Evolutionary conservation across 2,888 invertebrate species (phyloP).

Genomic region (Acleris laterana): DNA sequence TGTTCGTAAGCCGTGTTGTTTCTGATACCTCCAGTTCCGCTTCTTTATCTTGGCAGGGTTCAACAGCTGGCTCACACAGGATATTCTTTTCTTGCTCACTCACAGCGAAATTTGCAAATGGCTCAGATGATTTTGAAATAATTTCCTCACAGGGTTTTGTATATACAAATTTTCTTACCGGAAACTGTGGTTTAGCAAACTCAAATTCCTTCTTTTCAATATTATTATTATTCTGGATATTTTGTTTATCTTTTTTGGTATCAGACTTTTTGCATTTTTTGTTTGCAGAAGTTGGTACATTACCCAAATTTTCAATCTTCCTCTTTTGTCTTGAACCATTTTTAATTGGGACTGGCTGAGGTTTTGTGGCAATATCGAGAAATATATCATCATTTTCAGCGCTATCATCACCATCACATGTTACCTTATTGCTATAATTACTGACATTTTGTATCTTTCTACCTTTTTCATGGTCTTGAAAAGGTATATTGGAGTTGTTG

Average conservation of each 20-base stretch:
- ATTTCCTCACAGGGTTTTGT: conserved; percentile 23
- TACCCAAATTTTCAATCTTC: conserved; percentile 35
- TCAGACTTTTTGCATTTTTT: conserved; percentile 53
- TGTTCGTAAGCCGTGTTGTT: conserved; percentile 41
- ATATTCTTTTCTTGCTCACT: conserved; percentile 40
- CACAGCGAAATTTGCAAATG: conserved; percentile 33
- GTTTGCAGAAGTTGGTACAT: conserved; percentile 43
- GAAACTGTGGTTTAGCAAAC: conserved; percentile 62
- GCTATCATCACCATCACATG: conserved; percentile 31
- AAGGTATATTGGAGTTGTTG: conserved; percentile 49
- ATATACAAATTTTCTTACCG: conserved; percentile 49
- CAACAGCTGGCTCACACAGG: background rate
- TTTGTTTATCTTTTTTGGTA: conserved; percentile 38
- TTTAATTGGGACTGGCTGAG: conserved; percentile 12
- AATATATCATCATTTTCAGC: conserved; percentile 55
- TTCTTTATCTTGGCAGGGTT: conserved; percentile 24
- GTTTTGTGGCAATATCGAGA: conserved; percentile 41
- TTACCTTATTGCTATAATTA: conserved; percentile 26
- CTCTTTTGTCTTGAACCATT: conserved; percentile 40
- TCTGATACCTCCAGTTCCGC: conserved; percentile 36
- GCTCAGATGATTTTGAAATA: conserved; percentile 52
- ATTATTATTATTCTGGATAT: conserved; percentile 20
- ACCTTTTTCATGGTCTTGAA: conserved; percentile 45
- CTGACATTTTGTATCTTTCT: conserved; percentile 2
- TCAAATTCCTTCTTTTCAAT: conserved; percentile 52